phyloP scores from a whole-genome alignment of 23 tunicate genomes.

The Halocynthia roretzi region DNA sequence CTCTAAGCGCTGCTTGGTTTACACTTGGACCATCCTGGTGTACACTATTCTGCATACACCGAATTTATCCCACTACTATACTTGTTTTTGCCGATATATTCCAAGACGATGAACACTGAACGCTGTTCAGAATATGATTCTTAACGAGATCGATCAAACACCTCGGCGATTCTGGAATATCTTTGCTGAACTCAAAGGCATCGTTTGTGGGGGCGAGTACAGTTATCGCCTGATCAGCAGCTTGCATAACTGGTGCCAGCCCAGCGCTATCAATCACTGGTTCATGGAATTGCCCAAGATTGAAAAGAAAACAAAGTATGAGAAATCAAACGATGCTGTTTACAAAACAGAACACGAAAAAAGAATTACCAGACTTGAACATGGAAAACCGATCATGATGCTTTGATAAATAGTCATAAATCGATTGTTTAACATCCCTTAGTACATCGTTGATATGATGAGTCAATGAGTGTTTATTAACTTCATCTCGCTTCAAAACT shows the following conservation, averaged over 20 bases:
- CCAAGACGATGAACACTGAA: constrained; percentile 30
- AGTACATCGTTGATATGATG: constrained; percentile 34
- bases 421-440: constrained; percentile 23
- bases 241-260: constrained; percentile 3
- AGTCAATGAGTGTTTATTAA: constrained; percentile 29
- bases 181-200: constrained; percentile 22
- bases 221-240: constrained; percentile 6
- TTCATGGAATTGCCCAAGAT: not conserved
- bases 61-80: no score
- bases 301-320: not conserved
- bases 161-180: constrained; percentile 7
- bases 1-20: no score
- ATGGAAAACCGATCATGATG: constrained; percentile 20
- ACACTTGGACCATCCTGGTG: no score
- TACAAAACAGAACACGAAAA: not conserved
- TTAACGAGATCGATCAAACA: constrained; percentile 37
- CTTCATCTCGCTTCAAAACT: constrained; percentile 36
- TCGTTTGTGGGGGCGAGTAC: constrained; percentile 57
- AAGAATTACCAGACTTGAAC: constrained; percentile 21
- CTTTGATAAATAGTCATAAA: constrained; percentile 19
- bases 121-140: constrained; percentile 22
- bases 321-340: not conserved
- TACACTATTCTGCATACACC: no score
- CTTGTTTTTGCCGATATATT: not conserved
- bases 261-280: not conserved